Evolutionary conservation across 2,113 vertebrate genomes (phyloP).

Genomic region (Salminus brasiliensis): DNA sequence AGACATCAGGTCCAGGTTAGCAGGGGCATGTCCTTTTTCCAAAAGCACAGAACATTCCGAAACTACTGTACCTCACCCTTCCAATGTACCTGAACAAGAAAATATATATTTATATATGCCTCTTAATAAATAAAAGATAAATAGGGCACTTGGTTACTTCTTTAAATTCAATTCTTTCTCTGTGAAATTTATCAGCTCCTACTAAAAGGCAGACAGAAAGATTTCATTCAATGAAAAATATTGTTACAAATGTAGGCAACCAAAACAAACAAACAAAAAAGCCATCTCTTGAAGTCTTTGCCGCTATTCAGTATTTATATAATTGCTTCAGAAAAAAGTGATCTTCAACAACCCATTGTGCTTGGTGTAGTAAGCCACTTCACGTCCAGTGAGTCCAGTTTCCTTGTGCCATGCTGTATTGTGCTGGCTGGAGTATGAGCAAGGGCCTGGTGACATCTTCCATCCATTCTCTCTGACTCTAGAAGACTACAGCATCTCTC

Average conservation of each 20-base stretch:
- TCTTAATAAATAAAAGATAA: constrained; percentile 56
- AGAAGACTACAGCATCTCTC: too few species aligned
- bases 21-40: constrained; percentile 13
- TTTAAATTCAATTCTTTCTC: too few species aligned
- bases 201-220: constrained; percentile 19
- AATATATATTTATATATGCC: constrained; percentile 40
- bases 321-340: constrained; percentile 4
- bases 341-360: constrained; percentile 18
- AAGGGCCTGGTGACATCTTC: neutral
- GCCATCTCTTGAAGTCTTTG: constrained; percentile 24
- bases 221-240: constrained; percentile 21
- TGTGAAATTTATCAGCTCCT: constrained; percentile 39
- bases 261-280: constrained; percentile 37
- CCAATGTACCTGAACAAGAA: constrained; percentile 31
- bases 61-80: constrained; percentile 15
- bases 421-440: constrained; percentile 1
- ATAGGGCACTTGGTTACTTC: constrained; percentile 51
- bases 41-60: constrained; percentile 26
- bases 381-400: neutral
- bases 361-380: constrained; percentile 20
- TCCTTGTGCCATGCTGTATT: constrained; percentile 27
- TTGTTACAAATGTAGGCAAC: constrained; percentile 39
- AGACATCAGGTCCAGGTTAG: constrained; percentile 22
- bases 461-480: constrained; percentile 3
- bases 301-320: constrained; percentile 9